A percentile compares a stretch with the other conserved stretches of the same genome.
phyloP scores from a whole-genome alignment of 2,113 vertebrate genomes.

The Pyrgilauda ruficollis region DNA sequence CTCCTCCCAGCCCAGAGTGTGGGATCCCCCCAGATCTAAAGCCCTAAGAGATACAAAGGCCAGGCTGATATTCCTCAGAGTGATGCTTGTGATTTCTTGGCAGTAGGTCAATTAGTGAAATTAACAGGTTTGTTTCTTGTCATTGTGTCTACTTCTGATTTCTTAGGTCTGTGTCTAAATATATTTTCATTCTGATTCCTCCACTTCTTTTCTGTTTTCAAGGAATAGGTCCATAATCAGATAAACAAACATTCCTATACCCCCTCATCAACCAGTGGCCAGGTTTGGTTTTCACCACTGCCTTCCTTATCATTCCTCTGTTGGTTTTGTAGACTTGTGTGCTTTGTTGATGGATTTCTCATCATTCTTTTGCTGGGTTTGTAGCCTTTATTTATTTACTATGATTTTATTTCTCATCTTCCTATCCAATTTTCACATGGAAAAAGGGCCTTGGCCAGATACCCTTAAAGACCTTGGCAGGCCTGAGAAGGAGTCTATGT shows the following conservation, averaged over 20 bases:
- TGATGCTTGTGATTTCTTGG: not conserved
- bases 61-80: not conserved
- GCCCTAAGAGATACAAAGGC: not conserved
- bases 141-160: not conserved
- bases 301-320: not conserved
- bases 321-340: not conserved
- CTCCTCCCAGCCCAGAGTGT: accelerated
- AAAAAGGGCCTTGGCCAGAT: not conserved
- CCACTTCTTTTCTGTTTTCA: not conserved
- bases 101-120: not conserved
- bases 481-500: not conserved
- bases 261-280: accelerated
- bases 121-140: not conserved
- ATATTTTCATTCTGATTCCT: not conserved
- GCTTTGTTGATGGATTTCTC: not conserved
- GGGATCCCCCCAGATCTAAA: not conserved
- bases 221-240: not conserved
- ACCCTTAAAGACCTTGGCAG: not conserved
- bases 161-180: not conserved
- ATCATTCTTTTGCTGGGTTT: not conserved
- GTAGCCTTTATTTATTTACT: not conserved
- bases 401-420: not conserved
- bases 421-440: not conserved
- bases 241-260: not conserved
- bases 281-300: accelerated